Percentiles rank a stretch among this genome's conserved stretches.
These are phyloP conservation scores for Pachyrhynchus sulphureomaculatus DNA, from an alignment of 1,140 invertebrate genomes.

Conservation along the genomic window DNA sequence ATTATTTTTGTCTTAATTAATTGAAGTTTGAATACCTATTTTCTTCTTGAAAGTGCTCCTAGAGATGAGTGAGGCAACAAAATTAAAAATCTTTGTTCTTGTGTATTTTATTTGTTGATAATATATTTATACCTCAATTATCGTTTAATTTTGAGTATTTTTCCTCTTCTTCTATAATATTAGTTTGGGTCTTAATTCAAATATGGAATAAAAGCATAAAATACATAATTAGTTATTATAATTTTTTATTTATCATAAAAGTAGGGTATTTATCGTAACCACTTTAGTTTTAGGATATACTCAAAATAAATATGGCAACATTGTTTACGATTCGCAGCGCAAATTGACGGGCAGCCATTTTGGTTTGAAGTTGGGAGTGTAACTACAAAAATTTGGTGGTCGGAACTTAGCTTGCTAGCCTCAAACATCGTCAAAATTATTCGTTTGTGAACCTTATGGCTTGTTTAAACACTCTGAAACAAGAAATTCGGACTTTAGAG, in stretches of 20 bases:
- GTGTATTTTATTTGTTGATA: too few species aligned
- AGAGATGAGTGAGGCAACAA: too few species aligned
- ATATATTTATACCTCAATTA: too few species aligned
- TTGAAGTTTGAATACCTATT: too few species aligned
- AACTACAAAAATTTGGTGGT: conserved; percentile 32
- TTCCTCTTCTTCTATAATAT: neutral
- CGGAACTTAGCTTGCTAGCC: conserved; percentile 29
- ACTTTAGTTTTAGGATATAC: neutral
- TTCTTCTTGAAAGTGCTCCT: too few species aligned
- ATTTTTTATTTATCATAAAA: too few species aligned
- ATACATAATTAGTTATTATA: too few species aligned
- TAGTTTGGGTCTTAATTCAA: neutral
- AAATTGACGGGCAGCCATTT: conserved; percentile 39
- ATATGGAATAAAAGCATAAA: too few species aligned
- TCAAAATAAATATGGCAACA: neutral
- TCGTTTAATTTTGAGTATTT: too few species aligned
- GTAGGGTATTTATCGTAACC: neutral
- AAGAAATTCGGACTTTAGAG: conserved; percentile 96
- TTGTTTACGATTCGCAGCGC: neutral
- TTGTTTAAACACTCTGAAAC: conserved; percentile 95
- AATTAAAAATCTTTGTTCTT: too few species aligned
- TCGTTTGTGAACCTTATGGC: conserved; percentile 70
- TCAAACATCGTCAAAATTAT: conserved; percentile 37
- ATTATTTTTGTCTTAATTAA: too few species aligned
- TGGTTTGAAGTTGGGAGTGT: conserved; percentile 42